phyloP scores from a whole-genome alignment of 2,113 vertebrate genomes.

The Micronycteris hirsuta region DNA sequence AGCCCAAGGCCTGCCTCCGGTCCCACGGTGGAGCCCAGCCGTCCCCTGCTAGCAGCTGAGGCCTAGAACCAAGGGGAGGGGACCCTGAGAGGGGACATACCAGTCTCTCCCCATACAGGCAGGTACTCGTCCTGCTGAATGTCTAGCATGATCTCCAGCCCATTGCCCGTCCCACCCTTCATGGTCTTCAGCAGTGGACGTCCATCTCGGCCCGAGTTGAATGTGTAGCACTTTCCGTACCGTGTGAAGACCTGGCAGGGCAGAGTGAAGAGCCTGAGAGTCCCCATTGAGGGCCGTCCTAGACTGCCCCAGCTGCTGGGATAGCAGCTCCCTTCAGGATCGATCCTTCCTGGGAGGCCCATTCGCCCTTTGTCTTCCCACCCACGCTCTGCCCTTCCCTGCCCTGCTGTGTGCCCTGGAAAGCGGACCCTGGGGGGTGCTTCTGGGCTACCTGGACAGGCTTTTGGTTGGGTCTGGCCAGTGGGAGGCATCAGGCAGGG shows the following conservation, averaged over 20 bases:
- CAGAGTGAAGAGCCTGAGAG: constrained; percentile 23
- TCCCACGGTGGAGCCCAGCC: background rate
- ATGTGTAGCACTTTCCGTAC: constrained; percentile 98
- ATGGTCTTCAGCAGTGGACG: constrained; percentile 90
- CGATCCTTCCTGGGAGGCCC: background rate
- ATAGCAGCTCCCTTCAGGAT: background rate
- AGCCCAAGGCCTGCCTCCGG: background rate
- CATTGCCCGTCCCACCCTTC: constrained; percentile 97
- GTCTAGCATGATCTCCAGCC: constrained; percentile 98
- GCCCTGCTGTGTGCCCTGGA: background rate
- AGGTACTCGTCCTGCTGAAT: constrained; percentile 98
- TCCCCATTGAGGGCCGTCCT: background rate
- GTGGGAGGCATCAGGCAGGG: background rate
- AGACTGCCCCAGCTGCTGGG: background rate
- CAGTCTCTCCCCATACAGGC: constrained; percentile 98
- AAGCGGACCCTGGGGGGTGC: background rate
- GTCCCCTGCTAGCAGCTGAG: background rate
- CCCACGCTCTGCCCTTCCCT: background rate
- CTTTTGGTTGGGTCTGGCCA: background rate
- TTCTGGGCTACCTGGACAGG: background rate
- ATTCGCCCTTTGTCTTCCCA: background rate
- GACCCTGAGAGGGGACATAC: constrained; percentile 75
- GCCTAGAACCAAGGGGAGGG: background rate
- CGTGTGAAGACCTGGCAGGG: constrained; percentile 93
- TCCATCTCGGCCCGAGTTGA: constrained; percentile 94